These are phyloP conservation scores for Cephonodes hylas DNA, from an alignment of 2,888 invertebrate species.

Conservation along the genomic window DNA sequence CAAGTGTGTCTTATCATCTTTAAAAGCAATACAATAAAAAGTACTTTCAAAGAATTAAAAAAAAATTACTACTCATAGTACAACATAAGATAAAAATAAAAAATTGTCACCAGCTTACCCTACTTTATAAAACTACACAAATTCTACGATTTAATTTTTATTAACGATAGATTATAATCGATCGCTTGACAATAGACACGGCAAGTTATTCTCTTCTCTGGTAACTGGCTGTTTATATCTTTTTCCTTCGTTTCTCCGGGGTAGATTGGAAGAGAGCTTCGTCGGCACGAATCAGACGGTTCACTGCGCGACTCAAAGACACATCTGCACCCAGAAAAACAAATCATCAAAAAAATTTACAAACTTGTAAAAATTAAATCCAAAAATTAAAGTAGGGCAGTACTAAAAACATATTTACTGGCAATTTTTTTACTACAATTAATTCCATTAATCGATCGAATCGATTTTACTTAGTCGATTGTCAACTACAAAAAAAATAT, in stretches of 20 bases:
- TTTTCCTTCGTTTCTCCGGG: slow-evolving; percentile 76
- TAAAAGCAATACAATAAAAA: too few species aligned
- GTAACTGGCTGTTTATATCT: slow-evolving; percentile 55
- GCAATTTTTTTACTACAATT: background rate
- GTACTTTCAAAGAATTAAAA: too few species aligned
- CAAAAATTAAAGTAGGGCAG: slow-evolving; percentile 35
- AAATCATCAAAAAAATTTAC: slow-evolving; percentile 7
- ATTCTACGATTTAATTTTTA: too few species aligned
- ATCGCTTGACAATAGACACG: background rate
- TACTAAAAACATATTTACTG: slow-evolving; percentile 21
- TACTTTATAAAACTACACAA: too few species aligned
- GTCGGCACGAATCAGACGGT: slow-evolving; percentile 72
- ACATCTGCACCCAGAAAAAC: slow-evolving; percentile 66
- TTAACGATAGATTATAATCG: too few species aligned
- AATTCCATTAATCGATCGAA: background rate
- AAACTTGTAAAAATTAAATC: too few species aligned
- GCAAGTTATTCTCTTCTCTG: background rate
- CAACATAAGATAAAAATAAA: too few species aligned
- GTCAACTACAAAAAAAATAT: background rate
- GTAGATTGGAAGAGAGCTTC: slow-evolving; percentile 71
- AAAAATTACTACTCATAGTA: too few species aligned
- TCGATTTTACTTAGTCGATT: background rate
- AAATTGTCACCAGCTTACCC: too few species aligned
- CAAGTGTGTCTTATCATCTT: too few species aligned
- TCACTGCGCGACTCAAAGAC: slow-evolving; percentile 75